Base-by-base conservation (phyloP, 2,888 invertebrate species). In the Spatulosminthurus flaviceps region DNA sequence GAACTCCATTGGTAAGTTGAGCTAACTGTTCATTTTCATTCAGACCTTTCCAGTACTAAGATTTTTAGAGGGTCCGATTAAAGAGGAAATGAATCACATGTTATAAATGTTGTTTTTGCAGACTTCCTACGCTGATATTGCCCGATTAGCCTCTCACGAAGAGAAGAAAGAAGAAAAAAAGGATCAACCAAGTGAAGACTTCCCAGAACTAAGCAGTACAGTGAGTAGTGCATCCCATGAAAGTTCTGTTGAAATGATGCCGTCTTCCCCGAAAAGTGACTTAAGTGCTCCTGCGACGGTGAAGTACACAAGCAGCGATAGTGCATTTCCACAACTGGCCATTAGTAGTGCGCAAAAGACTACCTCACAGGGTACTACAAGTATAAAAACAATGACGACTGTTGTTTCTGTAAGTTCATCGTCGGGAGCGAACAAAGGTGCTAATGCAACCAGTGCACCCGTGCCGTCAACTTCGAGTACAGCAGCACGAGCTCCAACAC, bases 111-210 rank as follows among this genome's bases (percentile, higher is more conserved):
- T 21, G 9, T 9, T 26, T 21, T 64, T 42, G 16, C 1, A 78
- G 72, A 78, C 78, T 19, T 78, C 78, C 19, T 78, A 73, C 29
- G 78, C 78, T 22, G 73, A 61, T 21, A 78, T 78, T 61, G 78
- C 78, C 21, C 60, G 41, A 66, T 24, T 78, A n/a, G 70, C 77
- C 1, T 78, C 71, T 19, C 64, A 61, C 24, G 77, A 71, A 29
- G 77, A 78, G 21, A 73, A 78, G 29, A 21, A 42, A 1, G 21
- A 66, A 41, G 73, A 78, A 9, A 61, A 61, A 24, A 66, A 42
- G 26, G 78, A 78, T 64, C 75, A 61, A 19, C 64, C 73, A 34
- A 21, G 29, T 24, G 77, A 72, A 73, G 78, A 78, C 19, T 78
- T 72, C 34, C 78, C 78, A 26, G 78, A 78, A 61, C 24, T 78